Base-by-base conservation (phyloP, 2,888 invertebrate species). In the Oithona nana region DNA sequence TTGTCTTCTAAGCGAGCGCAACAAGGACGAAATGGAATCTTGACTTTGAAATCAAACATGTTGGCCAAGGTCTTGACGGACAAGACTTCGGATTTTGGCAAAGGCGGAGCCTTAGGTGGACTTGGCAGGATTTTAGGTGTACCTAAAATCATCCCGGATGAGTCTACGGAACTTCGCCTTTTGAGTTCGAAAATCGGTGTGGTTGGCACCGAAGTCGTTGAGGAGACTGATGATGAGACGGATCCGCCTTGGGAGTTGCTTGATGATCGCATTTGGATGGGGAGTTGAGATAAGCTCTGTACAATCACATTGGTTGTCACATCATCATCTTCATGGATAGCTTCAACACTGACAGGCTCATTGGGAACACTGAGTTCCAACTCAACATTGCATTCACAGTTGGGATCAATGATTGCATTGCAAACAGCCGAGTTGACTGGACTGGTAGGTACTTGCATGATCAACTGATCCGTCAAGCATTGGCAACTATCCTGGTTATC, bases 41-140 rank as follows among this genome's bases (percentile, higher is more conserved):
- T 20, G 16, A 3, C 31, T 52, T 62, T 62, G 56, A 31, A 56
- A 20, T 62, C 62, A 56, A 31, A 62, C 62, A 62, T 62, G 24
- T 62, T 55, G n/a, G 62, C 62, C 16, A 62, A 13, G 48, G 62
- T 62, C 57, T 62, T 62, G 24, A 62, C 62, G n/a, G 62, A 62
- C 20, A 62, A 26, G 6, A 29, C 29, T 22, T 62, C 62, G 26
- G 54, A 54, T 26, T 4, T 54, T 26, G 8, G 8, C 6, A 54
- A 24, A 16, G 54, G 2, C 24, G 54, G 26, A 16, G 16, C 13
- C 11, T 6, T 16, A 8, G 22, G 24, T 16, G 26, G 54, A 2
- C 20, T 26, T 16, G 26, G 6, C 13, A 26, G 22, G 16, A 26
- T 20, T 16, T 20, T 3, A 6, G 54, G 54, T 51, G 51, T 3